Conservation (phyloP, 1,140 invertebrate genomes). For the Drosophila arawakana region DNA sequence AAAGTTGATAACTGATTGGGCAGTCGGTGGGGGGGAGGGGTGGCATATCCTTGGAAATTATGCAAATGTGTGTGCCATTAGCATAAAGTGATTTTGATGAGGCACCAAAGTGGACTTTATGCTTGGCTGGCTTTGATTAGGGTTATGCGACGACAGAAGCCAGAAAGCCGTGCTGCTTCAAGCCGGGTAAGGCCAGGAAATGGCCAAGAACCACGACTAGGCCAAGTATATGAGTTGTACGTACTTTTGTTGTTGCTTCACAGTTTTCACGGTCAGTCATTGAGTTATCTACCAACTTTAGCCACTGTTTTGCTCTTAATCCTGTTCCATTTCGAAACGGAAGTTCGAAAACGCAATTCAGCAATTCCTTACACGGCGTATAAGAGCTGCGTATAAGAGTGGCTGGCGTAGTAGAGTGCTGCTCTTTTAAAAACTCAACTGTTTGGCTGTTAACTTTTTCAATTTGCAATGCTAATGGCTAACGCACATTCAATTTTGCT, state of each 20-base stretch:
- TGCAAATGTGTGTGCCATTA: conserved; percentile 74
- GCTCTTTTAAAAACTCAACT: not conserved
- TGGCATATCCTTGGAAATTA: conserved; percentile 61
- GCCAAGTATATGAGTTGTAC: conserved; percentile 5
- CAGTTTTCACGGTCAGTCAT: conserved; percentile 48
- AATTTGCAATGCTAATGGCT: conserved; percentile 42
- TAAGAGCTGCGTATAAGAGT: conserved; percentile 32
- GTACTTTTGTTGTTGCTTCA: conserved; percentile 2
- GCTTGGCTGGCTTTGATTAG: conserved; percentile 77
- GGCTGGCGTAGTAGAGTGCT: not conserved
- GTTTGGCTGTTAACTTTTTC: conserved; percentile 5
- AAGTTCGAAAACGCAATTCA: conserved; percentile 39
- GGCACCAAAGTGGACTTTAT: conserved; percentile 80
- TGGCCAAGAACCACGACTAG: not conserved
- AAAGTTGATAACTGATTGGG: no score
- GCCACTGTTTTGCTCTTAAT: not conserved
- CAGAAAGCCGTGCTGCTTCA: not conserved
- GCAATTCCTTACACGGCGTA: conserved; percentile 28
- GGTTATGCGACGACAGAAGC: conserved; percentile 59
- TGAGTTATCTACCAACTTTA: not conserved
- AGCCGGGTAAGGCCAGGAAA: not conserved
- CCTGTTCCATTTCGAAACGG: conserved; percentile 11
- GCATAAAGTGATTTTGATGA: conserved; percentile 82
- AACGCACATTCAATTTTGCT: conserved; percentile 12
- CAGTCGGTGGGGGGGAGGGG: not conserved